These are phyloP conservation scores for Taphrorychus bicolor DNA, from an alignment of 2,888 invertebrate genomes.

Conservation along the genomic window DNA sequence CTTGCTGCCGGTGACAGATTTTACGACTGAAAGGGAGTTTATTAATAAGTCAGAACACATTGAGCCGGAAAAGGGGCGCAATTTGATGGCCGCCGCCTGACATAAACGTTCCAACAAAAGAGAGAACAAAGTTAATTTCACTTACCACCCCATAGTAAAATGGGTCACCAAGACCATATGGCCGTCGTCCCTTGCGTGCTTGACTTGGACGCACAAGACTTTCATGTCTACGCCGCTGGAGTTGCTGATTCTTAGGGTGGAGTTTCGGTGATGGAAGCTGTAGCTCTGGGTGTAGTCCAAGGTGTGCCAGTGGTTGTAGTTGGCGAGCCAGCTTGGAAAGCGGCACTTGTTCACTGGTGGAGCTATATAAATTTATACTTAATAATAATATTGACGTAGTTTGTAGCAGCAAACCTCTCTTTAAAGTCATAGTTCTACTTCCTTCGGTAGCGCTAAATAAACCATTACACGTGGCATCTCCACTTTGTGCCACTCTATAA, in stretches of 20 bases:
- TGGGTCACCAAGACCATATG: slow-evolving; percentile 72
- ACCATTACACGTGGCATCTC: slow-evolving; percentile 93
- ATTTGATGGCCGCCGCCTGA: background rate
- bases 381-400: background rate
- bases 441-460: slow-evolving; percentile 90
- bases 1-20: slow-evolving; percentile 13
- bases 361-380: slow-evolving; percentile 61
- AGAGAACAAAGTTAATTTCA: background rate
- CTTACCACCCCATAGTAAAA: slow-evolving; percentile 78
- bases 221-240: slow-evolving; percentile 69
- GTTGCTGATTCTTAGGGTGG: slow-evolving; percentile 74
- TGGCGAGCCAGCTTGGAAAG: slow-evolving; percentile 87
- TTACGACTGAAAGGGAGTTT: slow-evolving; percentile 5
- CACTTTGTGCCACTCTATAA: slow-evolving; percentile 88
- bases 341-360: slow-evolving; percentile 79
- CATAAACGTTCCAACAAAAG: background rate
- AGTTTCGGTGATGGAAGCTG: slow-evolving; percentile 83
- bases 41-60: slow-evolving; percentile 16
- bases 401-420: slow-evolving; percentile 66
- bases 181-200: slow-evolving; percentile 65
- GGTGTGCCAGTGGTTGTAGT: slow-evolving; percentile 87
- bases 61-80: background rate
- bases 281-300: slow-evolving; percentile 86
- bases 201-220: slow-evolving; percentile 71
- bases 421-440: slow-evolving; percentile 82